Evolutionary conservation across 2,113 vertebrate genomes (phyloP), one percentile per base, ranked within the genome.

Genomic region (Carassius auratus): DNA sequence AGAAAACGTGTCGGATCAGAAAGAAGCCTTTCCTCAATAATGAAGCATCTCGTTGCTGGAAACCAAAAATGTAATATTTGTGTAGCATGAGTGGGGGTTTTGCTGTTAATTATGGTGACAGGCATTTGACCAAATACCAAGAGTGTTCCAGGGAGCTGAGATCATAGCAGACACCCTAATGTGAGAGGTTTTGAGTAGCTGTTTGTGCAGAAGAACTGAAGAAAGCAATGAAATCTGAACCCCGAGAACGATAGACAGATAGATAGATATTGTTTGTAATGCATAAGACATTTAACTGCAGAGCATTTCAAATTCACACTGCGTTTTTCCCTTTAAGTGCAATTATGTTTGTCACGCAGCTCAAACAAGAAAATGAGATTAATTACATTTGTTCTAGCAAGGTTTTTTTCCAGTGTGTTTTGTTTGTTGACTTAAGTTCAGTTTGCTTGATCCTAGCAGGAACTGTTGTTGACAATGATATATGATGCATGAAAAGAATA

Each of bases 1-100:
- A 79, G 26, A 61, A 38, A 36, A 55, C 52, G 42, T 76, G 66
- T 19, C n/a, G 64, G 55, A 88, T 42, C 78, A 57, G 17, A 80
- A 85, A 76, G 64, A 26, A 12, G 15, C 57, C 61, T 66, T 66
- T 48, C 30, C 83, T 57, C 13, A 84, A 88, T 88, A 85, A 89
- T 86, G 85, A 78, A 84, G 71, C 45, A 76, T 81, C 17, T 84
- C 45, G 8, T 83, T n/a, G 21, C 21, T 23, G 59, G 76, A 61
- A 83, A 73, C 66, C 52, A 83, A 33, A 83, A 73, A 59, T 73
- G 10, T 57, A 26, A 26, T 21, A 57, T 42, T 55, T 73, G 26
- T 66, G 68, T 57, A 38, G 68, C 33, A 10, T 23, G 48, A 57
- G 50, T 71, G 68, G 19, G 26, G 19, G 9, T 83, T 83, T 73